These are phyloP conservation scores for Thera britannica DNA, from an alignment of 2,888 invertebrate genomes.

Conservation along the genomic window DNA sequence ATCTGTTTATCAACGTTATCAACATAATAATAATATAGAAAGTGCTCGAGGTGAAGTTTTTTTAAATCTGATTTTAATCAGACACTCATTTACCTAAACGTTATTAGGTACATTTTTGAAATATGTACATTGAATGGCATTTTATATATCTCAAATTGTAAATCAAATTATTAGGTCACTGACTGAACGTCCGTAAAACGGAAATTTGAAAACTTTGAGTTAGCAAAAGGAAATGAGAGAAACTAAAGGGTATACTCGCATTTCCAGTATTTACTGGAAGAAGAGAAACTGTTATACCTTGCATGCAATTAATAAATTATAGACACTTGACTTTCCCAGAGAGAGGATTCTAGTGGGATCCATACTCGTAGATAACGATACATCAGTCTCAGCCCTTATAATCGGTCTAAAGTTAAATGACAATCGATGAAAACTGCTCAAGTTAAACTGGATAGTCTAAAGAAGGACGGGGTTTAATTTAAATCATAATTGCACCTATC, in stretches of 20 bases:
- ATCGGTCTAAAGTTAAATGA: background rate
- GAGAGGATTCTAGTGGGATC: too few species aligned
- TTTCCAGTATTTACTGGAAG: background rate
- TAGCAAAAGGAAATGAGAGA: slow-evolving; percentile 27
- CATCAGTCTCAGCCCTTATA: too few species aligned
- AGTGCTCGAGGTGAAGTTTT: too few species aligned
- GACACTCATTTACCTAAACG: too few species aligned
- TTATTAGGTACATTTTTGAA: too few species aligned
- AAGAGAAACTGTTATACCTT: too few species aligned
- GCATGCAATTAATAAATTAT: too few species aligned
- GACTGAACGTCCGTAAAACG: slow-evolving; percentile 4
- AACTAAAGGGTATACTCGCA: slow-evolving; percentile 10
- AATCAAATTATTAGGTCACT: background rate
- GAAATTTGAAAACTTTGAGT: slow-evolving; percentile 36
- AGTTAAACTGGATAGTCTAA: slow-evolving; percentile 27
- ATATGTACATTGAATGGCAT: too few species aligned
- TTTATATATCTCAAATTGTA: background rate
- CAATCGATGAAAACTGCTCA: slow-evolving; percentile 38
- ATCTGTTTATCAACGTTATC: background rate
- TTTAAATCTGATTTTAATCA: too few species aligned
- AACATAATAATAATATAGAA: background rate
- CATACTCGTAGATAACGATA: too few species aligned
- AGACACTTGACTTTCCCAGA: too few species aligned
- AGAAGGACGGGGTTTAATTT: slow-evolving; percentile 17
- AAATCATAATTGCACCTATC: slow-evolving; percentile 9